Conservation (phyloP, 2,113 vertebrate species). For the Tachysurus fulvidraco region DNA sequence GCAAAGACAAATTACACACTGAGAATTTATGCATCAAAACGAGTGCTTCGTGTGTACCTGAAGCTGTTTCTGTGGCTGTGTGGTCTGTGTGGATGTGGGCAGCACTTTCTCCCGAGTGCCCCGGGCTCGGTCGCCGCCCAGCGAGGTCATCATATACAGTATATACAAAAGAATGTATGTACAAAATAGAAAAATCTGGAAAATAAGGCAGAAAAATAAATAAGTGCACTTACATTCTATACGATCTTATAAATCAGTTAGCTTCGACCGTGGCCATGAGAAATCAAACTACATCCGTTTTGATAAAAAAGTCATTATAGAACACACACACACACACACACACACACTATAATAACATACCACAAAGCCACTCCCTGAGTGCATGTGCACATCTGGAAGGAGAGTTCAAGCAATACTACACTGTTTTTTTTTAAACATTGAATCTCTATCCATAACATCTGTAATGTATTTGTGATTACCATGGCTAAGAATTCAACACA, state of each 20-base stretch:
- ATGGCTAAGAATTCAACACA: too few relatives aligned
- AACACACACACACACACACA: background rate
- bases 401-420: background rate
- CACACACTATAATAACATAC: slow-evolving; percentile 25
- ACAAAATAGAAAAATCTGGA: slow-evolving; percentile 99
- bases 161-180: slow-evolving; percentile 99
- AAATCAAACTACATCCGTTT: slow-evolving; percentile 62
- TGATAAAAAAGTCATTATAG: slow-evolving; percentile 38
- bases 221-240: background rate
- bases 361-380: background rate
- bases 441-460: background rate
- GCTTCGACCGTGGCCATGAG: slow-evolving; percentile 52
- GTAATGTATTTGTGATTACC: slow-evolving; percentile 7
- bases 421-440: background rate
- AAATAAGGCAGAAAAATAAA: slow-evolving; percentile 37
- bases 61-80: slow-evolving; percentile 92
- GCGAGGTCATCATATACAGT: slow-evolving; percentile 99
- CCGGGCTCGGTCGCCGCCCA: slow-evolving; percentile 90
- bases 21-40: background rate
- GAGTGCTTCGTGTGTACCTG: slow-evolving; percentile 75
- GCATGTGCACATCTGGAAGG: slow-evolving; percentile 16
- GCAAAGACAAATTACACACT: background rate
- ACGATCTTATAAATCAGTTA: slow-evolving; percentile 15
- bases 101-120: slow-evolving; percentile 91
- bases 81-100: slow-evolving; percentile 78